These are phyloP conservation scores for Drosophila sordidapex DNA, from an alignment of 2,888 invertebrate species.

Conservation along the genomic window DNA sequence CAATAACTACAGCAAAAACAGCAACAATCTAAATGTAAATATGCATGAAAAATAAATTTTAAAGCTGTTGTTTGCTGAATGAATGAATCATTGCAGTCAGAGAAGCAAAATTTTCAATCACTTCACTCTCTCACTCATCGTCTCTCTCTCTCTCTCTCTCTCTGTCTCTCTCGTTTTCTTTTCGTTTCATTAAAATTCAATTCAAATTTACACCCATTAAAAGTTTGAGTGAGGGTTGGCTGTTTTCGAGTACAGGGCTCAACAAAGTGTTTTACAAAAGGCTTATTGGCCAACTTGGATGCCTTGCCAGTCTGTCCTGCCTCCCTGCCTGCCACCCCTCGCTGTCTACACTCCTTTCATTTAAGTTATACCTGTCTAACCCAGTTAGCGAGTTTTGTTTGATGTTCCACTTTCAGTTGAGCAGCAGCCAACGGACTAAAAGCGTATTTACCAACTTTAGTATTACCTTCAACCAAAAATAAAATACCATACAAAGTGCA, in stretches of 20 bases:
- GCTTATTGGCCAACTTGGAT: slow-evolving; percentile 53
- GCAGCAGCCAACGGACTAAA: slow-evolving; percentile 7
- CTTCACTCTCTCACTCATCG: neutral
- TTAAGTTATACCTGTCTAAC: slow-evolving; percentile 55
- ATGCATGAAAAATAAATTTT: slow-evolving; percentile 46
- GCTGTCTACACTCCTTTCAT: slow-evolving; percentile 10
- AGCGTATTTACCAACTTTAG: slow-evolving; percentile 25
- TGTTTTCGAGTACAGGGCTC: slow-evolving; percentile 4
- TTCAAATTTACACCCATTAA: slow-evolving; percentile 38
- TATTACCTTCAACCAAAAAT: neutral
- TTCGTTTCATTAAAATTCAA: slow-evolving; percentile 61
- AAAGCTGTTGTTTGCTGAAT: slow-evolving; percentile 10
- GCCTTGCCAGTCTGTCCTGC: slow-evolving; percentile 16
- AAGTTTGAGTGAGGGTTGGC: slow-evolving; percentile 8
- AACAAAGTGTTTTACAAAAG: slow-evolving; percentile 36
- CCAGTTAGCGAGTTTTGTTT: slow-evolving; percentile 68
- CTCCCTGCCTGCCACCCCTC: neutral
- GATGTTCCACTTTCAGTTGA: slow-evolving; percentile 54
- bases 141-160: too few species aligned
- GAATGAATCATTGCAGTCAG: slow-evolving; percentile 40
- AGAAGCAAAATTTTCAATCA: neutral
- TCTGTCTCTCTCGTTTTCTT: neutral
- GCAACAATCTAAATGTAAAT: slow-evolving; percentile 10
- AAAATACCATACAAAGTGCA: slow-evolving; percentile 3
- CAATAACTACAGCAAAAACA: neutral